Evolutionary conservation across 2,797 vertebrate species (phyloP), one percentile per base, ranked within the genome.

Genomic region (Lophius americanus): DNA sequence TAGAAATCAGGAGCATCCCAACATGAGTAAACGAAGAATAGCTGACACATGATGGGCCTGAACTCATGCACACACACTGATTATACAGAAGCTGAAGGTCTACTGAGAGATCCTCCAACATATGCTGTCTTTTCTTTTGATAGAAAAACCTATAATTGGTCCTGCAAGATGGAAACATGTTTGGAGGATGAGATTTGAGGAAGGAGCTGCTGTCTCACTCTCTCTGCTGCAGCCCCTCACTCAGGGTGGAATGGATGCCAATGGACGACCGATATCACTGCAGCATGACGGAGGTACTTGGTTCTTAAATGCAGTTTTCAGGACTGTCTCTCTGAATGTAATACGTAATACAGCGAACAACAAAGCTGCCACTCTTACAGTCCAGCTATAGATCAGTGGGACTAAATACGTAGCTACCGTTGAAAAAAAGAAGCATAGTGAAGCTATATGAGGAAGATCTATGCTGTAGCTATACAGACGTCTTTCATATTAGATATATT

Each of bases 281-380:
- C 73, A 57, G 48, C 8, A 12, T 54, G 54, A 66, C 23, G 64
- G 81, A 83, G 73, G 81, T 88, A 78, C 67, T 76, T 60, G 33
- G 75, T 85, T 85, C 68, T 73, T 5, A 46, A 82, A 81, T 67
- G 63, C 68, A 68, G 57, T 64, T 86, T 73, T 54, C 46, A n/a
- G 56, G 4, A 70, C 48, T 3, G 49, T 56, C 55, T 44, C 32
- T 33, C 63, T 9, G 58, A 63, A 75, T 33, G 12, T 33, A 23
- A 68, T 9, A 69, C 36, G 54, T 39, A 23, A 23, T 23, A 23
- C 23, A 23, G 53, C 39, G 60, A 7, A 63, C 9, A 53, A 70
- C 10, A 64, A 47, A 63, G 53, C 33, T 14, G 23, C 47, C n/a
- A 52, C 14, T 73, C 60, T 51, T 43, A 64, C 57, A 81, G 62